Percentiles rank a stretch among this genome's conserved stretches.
phyloP scores from a whole-genome alignment of 1,140 invertebrate genomes.

The Holotrichia oblita region DNA sequence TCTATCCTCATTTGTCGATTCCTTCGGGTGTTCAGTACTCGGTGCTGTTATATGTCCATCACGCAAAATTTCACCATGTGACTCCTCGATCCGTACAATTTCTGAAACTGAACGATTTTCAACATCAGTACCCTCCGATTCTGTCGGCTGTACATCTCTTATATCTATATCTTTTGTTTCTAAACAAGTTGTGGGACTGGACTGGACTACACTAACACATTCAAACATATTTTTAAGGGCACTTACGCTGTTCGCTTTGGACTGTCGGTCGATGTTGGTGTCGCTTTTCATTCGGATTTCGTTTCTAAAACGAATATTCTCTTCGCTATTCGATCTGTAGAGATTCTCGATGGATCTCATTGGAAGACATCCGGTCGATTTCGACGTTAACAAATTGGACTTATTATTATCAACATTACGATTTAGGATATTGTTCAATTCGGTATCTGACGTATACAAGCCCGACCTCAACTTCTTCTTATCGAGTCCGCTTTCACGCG shows the following conservation, averaged over 20 bases:
- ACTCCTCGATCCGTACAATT: not conserved
- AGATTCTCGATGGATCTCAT: slow-evolving; percentile 20
- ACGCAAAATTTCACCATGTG: slow-evolving; percentile 33
- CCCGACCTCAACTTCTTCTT: not conserved
- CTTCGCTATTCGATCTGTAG: not conserved
- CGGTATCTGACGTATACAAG: not conserved
- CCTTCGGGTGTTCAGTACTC: not conserved
- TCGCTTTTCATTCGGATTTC: not conserved
- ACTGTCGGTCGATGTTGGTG: not conserved
- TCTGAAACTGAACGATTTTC: slow-evolving; percentile 39
- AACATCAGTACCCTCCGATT: slow-evolving; percentile 20
- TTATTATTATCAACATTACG: not conserved
- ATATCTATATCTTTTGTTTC: not conserved
- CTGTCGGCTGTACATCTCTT: not conserved
- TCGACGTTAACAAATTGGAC: not conserved
- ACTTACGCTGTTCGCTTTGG: slow-evolving; percentile 26
- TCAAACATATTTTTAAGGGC: slow-evolving; percentile 36
- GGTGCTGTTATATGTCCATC: slow-evolving; percentile 31
- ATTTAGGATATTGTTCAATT: slow-evolving; percentile 5
- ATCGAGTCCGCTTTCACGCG: not conserved
- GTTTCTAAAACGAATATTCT: not conserved
- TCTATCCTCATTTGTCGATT: not conserved
- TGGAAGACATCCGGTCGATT: not conserved
- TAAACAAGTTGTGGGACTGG: not conserved
- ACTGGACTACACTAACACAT: slow-evolving; percentile 27